A percentile compares a stretch with the other conserved stretches of the same genome.
These are phyloP conservation scores for Tichodroma muraria DNA, from an alignment of 2,113 vertebrate genomes.

Conservation along the genomic window DNA sequence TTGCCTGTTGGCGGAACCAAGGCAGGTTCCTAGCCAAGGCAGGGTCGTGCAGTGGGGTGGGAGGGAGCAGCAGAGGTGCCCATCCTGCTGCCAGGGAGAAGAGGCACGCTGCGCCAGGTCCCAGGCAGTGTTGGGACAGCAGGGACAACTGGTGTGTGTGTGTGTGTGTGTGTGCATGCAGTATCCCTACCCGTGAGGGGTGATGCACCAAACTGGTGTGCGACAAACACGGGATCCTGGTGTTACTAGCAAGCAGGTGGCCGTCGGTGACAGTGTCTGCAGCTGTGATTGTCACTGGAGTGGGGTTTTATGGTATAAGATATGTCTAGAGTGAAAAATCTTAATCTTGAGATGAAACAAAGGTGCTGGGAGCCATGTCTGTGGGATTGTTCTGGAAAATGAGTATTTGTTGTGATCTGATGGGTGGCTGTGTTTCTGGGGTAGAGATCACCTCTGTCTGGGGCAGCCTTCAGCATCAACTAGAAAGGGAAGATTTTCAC, in stretches of 20 bases:
- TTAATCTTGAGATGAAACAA: background rate
- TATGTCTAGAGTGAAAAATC: background rate
- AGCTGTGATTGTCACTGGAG: background rate
- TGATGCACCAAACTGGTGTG: background rate
- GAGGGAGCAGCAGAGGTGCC: background rate
- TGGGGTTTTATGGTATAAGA: background rate
- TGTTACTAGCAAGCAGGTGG: background rate
- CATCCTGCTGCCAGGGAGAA: background rate
- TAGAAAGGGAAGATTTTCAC: background rate
- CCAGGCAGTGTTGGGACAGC: fast-evolving
- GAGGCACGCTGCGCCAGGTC: background rate
- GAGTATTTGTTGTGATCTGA: background rate
- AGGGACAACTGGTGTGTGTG: background rate
- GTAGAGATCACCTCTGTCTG: background rate
- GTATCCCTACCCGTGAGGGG: background rate
- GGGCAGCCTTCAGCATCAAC: background rate
- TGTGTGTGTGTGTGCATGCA: background rate
- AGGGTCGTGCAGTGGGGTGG: background rate
- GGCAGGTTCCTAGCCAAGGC: background rate
- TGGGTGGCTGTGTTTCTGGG: background rate
- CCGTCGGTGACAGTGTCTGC: fast-evolving
- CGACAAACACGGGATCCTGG: fast-evolving
- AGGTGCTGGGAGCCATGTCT: background rate
- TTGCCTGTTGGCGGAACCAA: background rate
- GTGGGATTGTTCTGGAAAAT: background rate